These are phyloP conservation scores for Eucriotettix oculatus DNA, from an alignment of 2,888 invertebrate genomes.

Conservation along the genomic window DNA sequence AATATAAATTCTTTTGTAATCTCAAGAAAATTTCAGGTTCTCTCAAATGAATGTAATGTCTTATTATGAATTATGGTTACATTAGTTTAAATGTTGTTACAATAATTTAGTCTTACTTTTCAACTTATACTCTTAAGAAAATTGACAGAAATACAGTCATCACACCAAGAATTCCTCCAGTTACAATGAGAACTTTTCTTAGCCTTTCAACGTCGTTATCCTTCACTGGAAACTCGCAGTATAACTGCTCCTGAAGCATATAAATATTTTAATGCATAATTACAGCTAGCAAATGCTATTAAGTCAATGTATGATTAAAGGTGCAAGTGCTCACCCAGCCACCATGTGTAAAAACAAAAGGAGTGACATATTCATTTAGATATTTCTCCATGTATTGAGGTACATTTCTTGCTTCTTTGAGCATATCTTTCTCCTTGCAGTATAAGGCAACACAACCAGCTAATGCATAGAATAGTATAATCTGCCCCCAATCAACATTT, in stretches of 20 bases:
- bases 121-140: too few relatives aligned
- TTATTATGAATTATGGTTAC: too few relatives aligned
- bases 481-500: background rate
- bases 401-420: background rate
- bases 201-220: background rate
- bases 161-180: too few relatives aligned
- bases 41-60: too few relatives aligned
- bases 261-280: background rate
- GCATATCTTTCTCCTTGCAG: background rate
- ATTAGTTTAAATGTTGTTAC: too few relatives aligned
- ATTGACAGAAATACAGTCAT: too few relatives aligned
- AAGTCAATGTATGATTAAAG: background rate
- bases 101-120: too few relatives aligned
- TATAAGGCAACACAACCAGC: background rate
- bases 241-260: background rate
- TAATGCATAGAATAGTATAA: background rate
- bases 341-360: background rate
- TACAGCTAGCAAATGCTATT: too few relatives aligned
- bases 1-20: too few relatives aligned
- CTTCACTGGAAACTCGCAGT: background rate
- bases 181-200: too few relatives aligned
- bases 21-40: too few relatives aligned
- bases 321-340: background rate
- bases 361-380: background rate
- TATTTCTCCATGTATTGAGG: background rate